Conservation (phyloP, 2,888 invertebrate genomes). For the Acleris literana region DNA sequence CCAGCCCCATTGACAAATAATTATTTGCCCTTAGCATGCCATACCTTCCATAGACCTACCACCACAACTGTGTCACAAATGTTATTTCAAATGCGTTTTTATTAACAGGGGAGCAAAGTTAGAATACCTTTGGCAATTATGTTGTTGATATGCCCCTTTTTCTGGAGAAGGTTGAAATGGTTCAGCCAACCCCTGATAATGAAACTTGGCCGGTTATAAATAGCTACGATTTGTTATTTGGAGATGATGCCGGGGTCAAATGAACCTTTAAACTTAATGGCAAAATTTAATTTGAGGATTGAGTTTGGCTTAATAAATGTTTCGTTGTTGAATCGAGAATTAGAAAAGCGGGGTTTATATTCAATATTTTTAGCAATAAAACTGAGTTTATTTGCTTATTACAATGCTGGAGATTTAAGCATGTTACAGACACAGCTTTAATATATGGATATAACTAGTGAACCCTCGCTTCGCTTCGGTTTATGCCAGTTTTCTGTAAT, state of each 20-base stretch:
- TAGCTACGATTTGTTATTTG: conserved; percentile 26
- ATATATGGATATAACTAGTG: too few relatives aligned
- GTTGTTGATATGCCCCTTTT: too few relatives aligned
- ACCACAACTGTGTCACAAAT: not conserved
- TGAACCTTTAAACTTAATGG: conserved; percentile 16
- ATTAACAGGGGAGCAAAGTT: not conserved
- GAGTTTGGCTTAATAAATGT: not conserved
- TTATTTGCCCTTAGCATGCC: not conserved
- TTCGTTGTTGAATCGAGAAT: too few relatives aligned
- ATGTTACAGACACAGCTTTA: too few relatives aligned
- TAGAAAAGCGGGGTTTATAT: too few relatives aligned
- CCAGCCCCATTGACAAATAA: conserved; percentile 15
- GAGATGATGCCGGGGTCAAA: conserved; percentile 21
- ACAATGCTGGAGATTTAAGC: too few relatives aligned
- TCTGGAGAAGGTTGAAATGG: not conserved
- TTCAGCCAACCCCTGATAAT: conserved; percentile 19
- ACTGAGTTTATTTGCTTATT: too few relatives aligned
- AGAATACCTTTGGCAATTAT: too few relatives aligned
- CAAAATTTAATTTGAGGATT: conserved; percentile 19
- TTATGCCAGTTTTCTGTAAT: too few relatives aligned
- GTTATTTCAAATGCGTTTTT: not conserved
- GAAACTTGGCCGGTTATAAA: conserved; percentile 27
- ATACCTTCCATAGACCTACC: not conserved
- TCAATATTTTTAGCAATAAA: too few relatives aligned
- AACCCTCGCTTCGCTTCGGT: too few relatives aligned